Evolutionary conservation across 2,113 vertebrate genomes (phyloP), one percentile per base, ranked within the genome.

Genomic region (Calypte anna): DNA sequence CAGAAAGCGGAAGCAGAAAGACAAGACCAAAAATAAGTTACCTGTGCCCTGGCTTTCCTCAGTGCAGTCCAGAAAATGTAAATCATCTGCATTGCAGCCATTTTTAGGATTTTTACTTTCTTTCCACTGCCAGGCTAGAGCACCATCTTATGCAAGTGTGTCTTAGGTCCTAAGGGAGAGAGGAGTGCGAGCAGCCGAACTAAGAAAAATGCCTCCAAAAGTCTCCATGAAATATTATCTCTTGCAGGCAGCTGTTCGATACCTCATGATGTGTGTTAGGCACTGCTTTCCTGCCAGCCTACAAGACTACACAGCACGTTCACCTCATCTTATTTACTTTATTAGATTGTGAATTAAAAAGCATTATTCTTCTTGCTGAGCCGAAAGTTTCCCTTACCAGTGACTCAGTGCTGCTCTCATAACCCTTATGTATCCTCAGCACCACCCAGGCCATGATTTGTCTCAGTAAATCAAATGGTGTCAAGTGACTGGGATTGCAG

Each of bases 201-300:
- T 74, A 76, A 55, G 66, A 68, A 89, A 95, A 94, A 54, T 54
- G 13, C 63, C 94, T 94, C 91, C 93, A 80, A 69, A 91, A 94
- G 78, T 85, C 78, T 38, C 81, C 70, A 85, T 94, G 93, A 95
- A 96, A 90, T 74, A 92, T 93, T 96, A 82, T 92, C 89, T 95
- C 63, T 77, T 4, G 0, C 67, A 82, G 67, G 74, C 94, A 97
- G 96, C 91, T 96, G 94, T 46, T 95, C 91, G 77, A 19, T 85
- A 82, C 67, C 78, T 93, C 87, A n/a, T 70, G 68, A 62, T 31
- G 53, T 70, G 67, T 58, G 84, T 24, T 84, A 85, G 83, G 54
- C 67, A 69, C 54, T 84, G 73, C 70, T 74, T 82, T 72, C 30
- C 77, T 85, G 46, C 58, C 86, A 93, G 58, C 43, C 90, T 73